Evolutionary conservation across 2,113 vertebrate genomes (phyloP).

Genomic region (Daphoenositta chrysoptera): DNA sequence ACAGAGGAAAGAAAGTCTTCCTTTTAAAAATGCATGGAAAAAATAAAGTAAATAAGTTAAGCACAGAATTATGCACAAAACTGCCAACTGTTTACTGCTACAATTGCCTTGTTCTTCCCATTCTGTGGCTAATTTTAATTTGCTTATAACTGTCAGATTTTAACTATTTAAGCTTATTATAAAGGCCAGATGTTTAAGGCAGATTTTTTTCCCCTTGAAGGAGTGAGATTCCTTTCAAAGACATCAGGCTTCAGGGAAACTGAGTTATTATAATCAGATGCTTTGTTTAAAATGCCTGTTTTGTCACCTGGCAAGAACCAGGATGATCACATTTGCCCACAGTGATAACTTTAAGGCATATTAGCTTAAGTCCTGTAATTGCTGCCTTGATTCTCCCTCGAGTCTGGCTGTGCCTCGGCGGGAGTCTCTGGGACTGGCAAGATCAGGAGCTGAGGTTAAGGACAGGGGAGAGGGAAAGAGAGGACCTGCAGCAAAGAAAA

Average conservation of each 20-base stretch:
- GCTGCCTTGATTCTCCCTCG: neutral
- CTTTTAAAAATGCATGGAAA: neutral
- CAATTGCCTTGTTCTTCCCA: neutral
- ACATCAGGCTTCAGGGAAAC: neutral
- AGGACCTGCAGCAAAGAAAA: neutral
- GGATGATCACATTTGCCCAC: neutral
- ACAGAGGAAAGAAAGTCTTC: neutral
- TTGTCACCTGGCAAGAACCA: neutral
- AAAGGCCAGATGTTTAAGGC: constrained; percentile 2
- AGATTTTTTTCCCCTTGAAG: neutral
- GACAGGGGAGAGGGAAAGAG: neutral
- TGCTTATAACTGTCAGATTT: neutral
- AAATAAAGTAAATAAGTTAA: constrained; percentile 11
- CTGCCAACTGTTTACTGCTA: neutral
- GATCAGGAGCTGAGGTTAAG: neutral
- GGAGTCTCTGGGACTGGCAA: neutral
- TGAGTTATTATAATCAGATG: neutral
- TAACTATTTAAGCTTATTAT: constrained; percentile 1
- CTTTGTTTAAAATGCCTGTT: neutral
- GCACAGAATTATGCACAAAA: neutral
- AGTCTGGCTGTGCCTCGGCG: neutral
- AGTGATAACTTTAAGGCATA: neutral
- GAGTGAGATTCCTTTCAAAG: neutral
- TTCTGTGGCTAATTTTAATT: constrained; percentile 1
- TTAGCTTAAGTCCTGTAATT: neutral